A percentile compares a stretch with the other conserved stretches of the same genome.
Evolutionary conservation across 2,797 vertebrate genomes (phyloP).

Genomic region (Lates japonicus): DNA sequence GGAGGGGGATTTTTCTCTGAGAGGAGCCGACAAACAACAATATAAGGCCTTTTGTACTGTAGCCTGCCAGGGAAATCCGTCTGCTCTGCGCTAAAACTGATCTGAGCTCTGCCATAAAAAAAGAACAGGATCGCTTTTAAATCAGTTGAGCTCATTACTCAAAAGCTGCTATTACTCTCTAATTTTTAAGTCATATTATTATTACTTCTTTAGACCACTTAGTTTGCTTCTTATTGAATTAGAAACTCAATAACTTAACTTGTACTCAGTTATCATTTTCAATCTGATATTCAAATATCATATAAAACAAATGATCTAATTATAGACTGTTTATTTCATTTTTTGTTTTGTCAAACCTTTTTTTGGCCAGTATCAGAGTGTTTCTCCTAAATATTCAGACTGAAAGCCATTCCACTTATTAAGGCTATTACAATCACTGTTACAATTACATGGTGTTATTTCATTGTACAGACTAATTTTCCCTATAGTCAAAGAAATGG

Average conservation of each 20-base stretch:
- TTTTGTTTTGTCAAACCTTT: background rate
- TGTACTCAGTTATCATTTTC: background rate
- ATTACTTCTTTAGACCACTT: background rate
- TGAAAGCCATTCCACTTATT: background rate
- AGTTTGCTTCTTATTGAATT: background rate
- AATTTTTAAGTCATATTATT: background rate
- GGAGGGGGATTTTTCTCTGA: constrained; percentile 14
- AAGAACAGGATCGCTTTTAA: constrained; percentile 18
- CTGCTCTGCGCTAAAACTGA: constrained; percentile 36
- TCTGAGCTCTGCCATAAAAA: constrained; percentile 15
- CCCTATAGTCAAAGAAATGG: constrained; percentile 1
- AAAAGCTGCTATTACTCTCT: background rate
- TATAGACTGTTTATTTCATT: background rate
- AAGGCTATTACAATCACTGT: background rate
- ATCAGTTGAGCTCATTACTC: constrained; percentile 22
- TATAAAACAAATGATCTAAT: background rate
- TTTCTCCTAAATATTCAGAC: background rate
- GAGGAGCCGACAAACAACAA: constrained; percentile 56
- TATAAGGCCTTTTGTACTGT: constrained; percentile 62
- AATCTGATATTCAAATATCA: background rate
- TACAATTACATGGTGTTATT: background rate
- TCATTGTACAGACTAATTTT: background rate
- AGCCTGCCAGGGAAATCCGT: constrained; percentile 47
- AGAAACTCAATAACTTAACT: background rate
- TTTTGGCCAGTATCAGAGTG: background rate